These are phyloP conservation scores for Tortricodes alternella DNA, from an alignment of 2,888 invertebrate genomes.

Conservation along the genomic window DNA sequence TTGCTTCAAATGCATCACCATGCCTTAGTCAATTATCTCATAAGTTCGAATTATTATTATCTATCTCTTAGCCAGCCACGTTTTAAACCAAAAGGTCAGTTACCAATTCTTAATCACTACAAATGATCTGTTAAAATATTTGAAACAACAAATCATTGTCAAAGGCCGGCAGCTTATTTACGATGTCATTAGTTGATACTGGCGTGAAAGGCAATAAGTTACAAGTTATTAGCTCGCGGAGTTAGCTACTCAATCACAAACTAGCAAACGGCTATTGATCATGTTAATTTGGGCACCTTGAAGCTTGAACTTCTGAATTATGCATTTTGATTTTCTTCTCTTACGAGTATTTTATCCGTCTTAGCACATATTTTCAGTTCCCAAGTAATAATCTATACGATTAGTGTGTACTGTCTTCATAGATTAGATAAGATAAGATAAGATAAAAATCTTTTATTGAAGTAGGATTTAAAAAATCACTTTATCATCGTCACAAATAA, in stretches of 20 bases:
- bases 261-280: constrained; percentile 6
- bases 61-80: neutral
- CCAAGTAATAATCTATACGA: no score
- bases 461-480: no score
- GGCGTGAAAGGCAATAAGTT: constrained; percentile 47
- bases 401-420: no score
- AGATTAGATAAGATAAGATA: no score
- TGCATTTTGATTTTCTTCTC: neutral
- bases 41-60: neutral
- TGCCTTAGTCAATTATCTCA: no score
- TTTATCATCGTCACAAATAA: no score
- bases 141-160: constrained; percentile 42
- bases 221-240: constrained; percentile 43
- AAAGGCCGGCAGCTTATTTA: constrained; percentile 44
- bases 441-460: no score
- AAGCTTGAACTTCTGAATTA: neutral
- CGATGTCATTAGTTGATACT: constrained; percentile 52
- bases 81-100: constrained; percentile 14
- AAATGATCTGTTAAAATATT: constrained; percentile 26
- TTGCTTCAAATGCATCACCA: no score
- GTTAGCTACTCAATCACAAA: constrained; percentile 11
- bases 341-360: no score
- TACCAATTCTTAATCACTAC: constrained; percentile 19
- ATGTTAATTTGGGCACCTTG: neutral
- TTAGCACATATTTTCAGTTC: no score